Conservation (phyloP, 2,888 invertebrate genomes). For the Ectemnius cavifrons region DNA sequence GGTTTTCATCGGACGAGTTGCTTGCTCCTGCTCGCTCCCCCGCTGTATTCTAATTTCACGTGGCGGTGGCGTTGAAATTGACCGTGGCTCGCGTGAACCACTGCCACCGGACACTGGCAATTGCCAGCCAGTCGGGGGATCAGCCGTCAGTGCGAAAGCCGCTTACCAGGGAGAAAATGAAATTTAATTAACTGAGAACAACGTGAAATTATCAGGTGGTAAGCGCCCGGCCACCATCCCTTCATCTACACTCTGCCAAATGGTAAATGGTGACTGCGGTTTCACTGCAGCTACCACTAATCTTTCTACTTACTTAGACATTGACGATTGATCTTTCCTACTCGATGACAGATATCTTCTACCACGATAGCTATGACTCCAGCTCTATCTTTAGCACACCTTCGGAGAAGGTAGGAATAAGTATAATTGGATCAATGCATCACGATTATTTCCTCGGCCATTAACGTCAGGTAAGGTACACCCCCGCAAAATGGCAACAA, state of each 20-base stretch:
- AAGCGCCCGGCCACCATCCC: conserved; percentile 43
- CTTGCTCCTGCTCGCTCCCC: neutral
- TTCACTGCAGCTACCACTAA: too few species aligned
- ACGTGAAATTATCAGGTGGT: conserved; percentile 68
- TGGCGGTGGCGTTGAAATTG: conserved; percentile 51
- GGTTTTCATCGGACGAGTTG: conserved; percentile 42
- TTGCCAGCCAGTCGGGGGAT: conserved; percentile 48
- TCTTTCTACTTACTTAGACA: too few species aligned
- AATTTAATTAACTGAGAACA: conserved; percentile 74
- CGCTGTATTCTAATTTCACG: conserved; percentile 60
- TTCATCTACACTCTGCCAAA: conserved; percentile 26
- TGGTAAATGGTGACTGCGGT: too few species aligned
- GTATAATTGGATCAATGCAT: neutral
- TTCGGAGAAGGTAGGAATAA: neutral
- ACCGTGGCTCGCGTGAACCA: conserved; percentile 18
- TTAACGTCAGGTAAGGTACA: conserved; percentile 30
- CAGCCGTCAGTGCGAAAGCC: conserved; percentile 57
- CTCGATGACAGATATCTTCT: too few species aligned
- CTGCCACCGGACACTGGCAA: conserved; percentile 30
- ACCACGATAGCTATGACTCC: too few species aligned
- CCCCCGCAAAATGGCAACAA: conserved; percentile 10
- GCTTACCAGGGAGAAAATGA: conserved; percentile 64
- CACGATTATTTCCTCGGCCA: conserved; percentile 10
- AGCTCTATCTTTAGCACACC: too few species aligned
- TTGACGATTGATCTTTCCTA: too few species aligned